phyloP scores from a whole-genome alignment of 2,797 vertebrate species.

The Enteromius thamalakanensis region DNA sequence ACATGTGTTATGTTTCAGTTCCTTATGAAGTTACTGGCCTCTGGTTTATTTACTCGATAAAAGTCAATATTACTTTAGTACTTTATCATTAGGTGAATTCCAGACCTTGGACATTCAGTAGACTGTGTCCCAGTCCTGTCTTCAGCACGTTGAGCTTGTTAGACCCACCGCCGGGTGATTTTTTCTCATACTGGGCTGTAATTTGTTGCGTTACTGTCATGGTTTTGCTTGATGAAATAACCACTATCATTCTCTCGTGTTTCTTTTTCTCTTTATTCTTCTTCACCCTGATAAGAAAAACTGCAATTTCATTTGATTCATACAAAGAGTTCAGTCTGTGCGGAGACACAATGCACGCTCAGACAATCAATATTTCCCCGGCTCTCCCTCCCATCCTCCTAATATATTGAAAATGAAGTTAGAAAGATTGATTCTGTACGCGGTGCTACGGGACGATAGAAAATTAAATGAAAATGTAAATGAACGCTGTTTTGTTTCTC shows the following conservation, averaged over 20 bases:
- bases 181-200: conserved; percentile 1
- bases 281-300: conserved; percentile 72
- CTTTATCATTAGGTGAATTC: background rate
- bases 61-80: background rate
- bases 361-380: conserved; percentile 78
- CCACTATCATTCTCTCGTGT: conserved; percentile 68
- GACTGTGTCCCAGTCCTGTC: background rate
- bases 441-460: conserved; percentile 75
- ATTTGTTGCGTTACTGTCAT: conserved; percentile 53
- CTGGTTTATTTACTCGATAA: background rate
- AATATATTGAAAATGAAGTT: conserved; percentile 85
- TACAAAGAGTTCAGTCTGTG: conserved; percentile 77
- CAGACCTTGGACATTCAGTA: background rate
- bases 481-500: conserved; percentile 72
- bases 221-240: conserved; percentile 69
- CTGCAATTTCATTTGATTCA: conserved; percentile 72
- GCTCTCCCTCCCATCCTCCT: conserved; percentile 60
- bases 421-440: conserved; percentile 81
- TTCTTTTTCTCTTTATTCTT: conserved; percentile 31
- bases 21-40: background rate
- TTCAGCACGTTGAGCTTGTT: background rate
- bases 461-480: conserved; percentile 86
- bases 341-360: conserved; percentile 75
- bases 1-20: background rate
- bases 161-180: background rate